Evolutionary conservation across 1,140 invertebrate species (phyloP), one percentile per base, ranked within the genome.

Genomic region (Musca vetustissima): DNA sequence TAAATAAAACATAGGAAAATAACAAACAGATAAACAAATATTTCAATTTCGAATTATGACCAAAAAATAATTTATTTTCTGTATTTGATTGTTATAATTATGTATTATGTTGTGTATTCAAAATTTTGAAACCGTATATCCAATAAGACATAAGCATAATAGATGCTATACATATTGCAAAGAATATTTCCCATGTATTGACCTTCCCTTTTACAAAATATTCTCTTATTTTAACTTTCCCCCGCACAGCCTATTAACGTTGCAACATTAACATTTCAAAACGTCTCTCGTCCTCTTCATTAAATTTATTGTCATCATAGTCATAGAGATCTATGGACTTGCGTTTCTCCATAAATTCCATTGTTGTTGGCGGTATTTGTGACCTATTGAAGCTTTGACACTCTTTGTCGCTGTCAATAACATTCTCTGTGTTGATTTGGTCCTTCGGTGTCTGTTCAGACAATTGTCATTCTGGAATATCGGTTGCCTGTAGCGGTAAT

Each of bases 231-330:
- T 52, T 49, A 25, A 24, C n/a, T 22, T 11, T 24, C 1, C 8
- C 28, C 4, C 28, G 8, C 55, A 24, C n/a, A 59, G 3, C 14
- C 55, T n/a, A 59, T 17, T 36, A 61, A 61, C 57, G 57, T 61
- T 55, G 28, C 9, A 69, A 50, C 49, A 69, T 36, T 47, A 66
- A 66, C 49, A 64, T 61, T 25, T 67, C 66, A 13, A 50, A 25
- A 32, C 32, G 55, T 15, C 57, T n/a, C 25, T 70, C 65, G 64
- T 70, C 69, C 21, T 67, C 48, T 22, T 67, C 66, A 32, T 61
- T 61, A 28, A 70, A 64, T 64, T 67, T 70, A 67, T 70, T 70
- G 69, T 70, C 69, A 36, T 70, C 66, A 67, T 48, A 53, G 36
- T 61, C 43, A 13, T 66, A 28, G n/a, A 67, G 64, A 49, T 69